Evolutionary conservation across 2,797 vertebrate genomes (phyloP).

Genomic region (Sebastes steindachneri): DNA sequence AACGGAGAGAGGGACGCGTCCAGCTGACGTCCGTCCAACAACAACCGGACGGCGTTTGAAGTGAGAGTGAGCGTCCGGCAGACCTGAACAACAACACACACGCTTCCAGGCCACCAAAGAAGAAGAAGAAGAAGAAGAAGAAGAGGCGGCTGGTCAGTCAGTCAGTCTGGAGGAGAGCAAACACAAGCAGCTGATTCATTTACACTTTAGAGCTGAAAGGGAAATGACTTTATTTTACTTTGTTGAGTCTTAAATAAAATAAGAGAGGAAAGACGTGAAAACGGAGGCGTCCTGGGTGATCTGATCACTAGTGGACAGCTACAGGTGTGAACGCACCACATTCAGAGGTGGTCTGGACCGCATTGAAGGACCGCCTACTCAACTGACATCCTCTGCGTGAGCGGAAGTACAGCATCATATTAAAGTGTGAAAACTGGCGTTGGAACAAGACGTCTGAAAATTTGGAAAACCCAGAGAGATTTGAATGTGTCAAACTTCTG

Average conservation of each 20-base stretch:
- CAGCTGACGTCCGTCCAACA: constrained; percentile 52
- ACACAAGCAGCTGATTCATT: neutral
- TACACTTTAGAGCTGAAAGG: neutral
- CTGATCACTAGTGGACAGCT: neutral
- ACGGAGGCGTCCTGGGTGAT: neutral
- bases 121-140: constrained; percentile 26
- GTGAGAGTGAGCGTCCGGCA: constrained; percentile 28
- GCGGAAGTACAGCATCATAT: no score
- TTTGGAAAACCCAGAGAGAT: no score
- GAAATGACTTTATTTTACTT: neutral
- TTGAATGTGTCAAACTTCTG: no score
- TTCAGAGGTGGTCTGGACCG: no score
- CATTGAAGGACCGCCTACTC: no score
- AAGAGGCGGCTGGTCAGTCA: neutral
- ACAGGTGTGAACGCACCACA: neutral
- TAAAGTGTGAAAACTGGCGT: no score
- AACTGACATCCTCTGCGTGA: no score
- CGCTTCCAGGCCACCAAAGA: constrained; percentile 35
- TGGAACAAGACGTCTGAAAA: no score
- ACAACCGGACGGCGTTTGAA: constrained; percentile 46
- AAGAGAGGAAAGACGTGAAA: neutral
- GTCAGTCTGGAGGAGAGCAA: neutral
- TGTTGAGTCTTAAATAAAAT: neutral
- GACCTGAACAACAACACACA: constrained; percentile 34
- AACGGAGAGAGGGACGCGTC: neutral